These are phyloP conservation scores for Rhea americana DNA, from an alignment of 2,113 vertebrate genomes.

Conservation along the genomic window DNA sequence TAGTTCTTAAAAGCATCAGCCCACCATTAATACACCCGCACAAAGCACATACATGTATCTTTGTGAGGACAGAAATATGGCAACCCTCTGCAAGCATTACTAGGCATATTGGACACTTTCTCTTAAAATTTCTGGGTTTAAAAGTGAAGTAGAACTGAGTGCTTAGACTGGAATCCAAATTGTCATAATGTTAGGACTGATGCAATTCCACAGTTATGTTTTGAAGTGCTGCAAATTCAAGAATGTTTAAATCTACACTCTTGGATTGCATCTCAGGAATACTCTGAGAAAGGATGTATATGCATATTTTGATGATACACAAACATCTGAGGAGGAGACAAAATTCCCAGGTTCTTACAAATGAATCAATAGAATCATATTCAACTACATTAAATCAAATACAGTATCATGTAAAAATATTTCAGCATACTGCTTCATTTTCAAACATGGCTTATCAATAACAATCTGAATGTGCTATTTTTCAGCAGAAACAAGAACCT, in stretches of 20 bases:
- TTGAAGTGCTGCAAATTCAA: neutral
- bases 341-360: neutral
- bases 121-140: neutral
- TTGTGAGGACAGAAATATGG: neutral
- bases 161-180: neutral
- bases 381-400: constrained; percentile 5
- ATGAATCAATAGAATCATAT: constrained; percentile 9
- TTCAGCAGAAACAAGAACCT: constrained; percentile 6
- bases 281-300: neutral
- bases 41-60: neutral
- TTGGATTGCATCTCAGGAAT: neutral
- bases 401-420: neutral
- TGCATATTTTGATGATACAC: neutral
- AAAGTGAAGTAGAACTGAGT: neutral
- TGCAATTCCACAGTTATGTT: neutral
- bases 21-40: neutral
- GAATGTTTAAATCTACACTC: neutral
- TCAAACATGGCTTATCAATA: neutral
- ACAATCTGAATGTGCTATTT: neutral
- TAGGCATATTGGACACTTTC: neutral
- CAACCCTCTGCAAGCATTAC: neutral
- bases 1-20: neutral
- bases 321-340: neutral
- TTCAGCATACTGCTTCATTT: neutral
- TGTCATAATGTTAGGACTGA: neutral